Base-by-base conservation (phyloP, 1,140 invertebrate species). In the Listronotus bonariensis region DNA sequence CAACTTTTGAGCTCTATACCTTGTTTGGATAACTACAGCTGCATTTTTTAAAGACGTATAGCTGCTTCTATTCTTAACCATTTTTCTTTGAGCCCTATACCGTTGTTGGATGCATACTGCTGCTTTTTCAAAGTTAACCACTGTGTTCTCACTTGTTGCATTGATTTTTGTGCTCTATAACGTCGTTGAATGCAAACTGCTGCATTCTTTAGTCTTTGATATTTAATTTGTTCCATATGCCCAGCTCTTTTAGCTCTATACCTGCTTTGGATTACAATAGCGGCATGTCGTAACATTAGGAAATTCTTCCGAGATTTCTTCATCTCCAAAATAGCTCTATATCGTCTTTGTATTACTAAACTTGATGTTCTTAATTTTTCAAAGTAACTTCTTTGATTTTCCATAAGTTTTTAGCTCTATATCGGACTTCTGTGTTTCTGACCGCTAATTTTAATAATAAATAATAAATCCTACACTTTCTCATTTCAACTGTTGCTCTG, bases 121-220 rank as follows among this genome's bases (percentile, higher is more conserved):
- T n/a, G 75, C 73, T 52, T 73, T 32, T 74, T 78, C 41, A 75
- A 57, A 52, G 63, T 61, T 40, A 79, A 45, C 52, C 78, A 79
- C 20, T 42, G 32, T 9, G 26, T 49, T 65, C 66, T 34, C 17
- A 68, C 9, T 1, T 56, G 40, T 63, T 76, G 70, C 52, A 71
- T 67, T n/a, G 54, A 15, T 48, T 73, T 72, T 31, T 75, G 72
- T 11, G 77, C 72, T 73, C 75, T 80, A 63, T 78, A 82, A 67
- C 77, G 77, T 3, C 40, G 73, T 72, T 88, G 86, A 38, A 88
- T 75, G 1, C 65, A 45, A 11, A 77, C 68, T 15, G 74, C 76
- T 9, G 80, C 74, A 4, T 72, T 67, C 62, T 74, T 77, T 7
- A 81, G 65, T 6, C 71, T 61, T 1, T 82, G 7, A 63, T 83